Base-by-base conservation (phyloP, 1,140 invertebrate species). In the Hylyphantes graminicola region DNA sequence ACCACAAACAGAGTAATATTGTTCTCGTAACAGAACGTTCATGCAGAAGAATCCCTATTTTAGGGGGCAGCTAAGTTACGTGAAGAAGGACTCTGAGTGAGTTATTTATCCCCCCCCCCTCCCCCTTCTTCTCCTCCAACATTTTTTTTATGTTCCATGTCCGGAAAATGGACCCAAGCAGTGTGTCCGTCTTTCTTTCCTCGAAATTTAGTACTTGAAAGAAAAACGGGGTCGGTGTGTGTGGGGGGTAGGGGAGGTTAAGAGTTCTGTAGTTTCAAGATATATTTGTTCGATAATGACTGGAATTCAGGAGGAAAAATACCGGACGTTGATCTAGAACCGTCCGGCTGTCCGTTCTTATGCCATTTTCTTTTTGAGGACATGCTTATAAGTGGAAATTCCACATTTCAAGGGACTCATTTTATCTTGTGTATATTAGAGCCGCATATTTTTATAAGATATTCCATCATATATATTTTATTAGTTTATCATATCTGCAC, bases 251-350 rank as follows among this genome's bases (percentile, higher is more conserved):
- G 50, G 9, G 10, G 50, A 64, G 35, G 17, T 17, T 17, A 5
- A 21, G 48, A n/a, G 35, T 21, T 50, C 50, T 68, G 13, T 50
- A 8, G 67, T 15, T n/a, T 9, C 15, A 51, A 70, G 67, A 70
- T 70, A 70, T 70, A 53, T n/a, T 48, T 50, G 35, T 70, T 70
- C 67, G 50, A n/a, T 70, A 70, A 70, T 70, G 67, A 70, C 50
- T n/a, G 48, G 53, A 70, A 70, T 70, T 70, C 67, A 48, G 67
- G 67, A 0, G 5, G 12, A 51, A 70, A 70, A 70, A 70, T 51
- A 48, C 50, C 48, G 67, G 67, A 53, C 67, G 0, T 51, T 70
- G 67, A 70, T 70, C 53, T 70, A 70, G 50, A 17, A n/a, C 15
- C 67, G 50, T 70, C 67, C 67, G 67, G 67, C 53, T 11, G n/a